A percentile compares a stretch with the other conserved stretches of the same genome.
Conservation (phyloP, 2,888 invertebrate species). For the Diplolepis rosae region DNA sequence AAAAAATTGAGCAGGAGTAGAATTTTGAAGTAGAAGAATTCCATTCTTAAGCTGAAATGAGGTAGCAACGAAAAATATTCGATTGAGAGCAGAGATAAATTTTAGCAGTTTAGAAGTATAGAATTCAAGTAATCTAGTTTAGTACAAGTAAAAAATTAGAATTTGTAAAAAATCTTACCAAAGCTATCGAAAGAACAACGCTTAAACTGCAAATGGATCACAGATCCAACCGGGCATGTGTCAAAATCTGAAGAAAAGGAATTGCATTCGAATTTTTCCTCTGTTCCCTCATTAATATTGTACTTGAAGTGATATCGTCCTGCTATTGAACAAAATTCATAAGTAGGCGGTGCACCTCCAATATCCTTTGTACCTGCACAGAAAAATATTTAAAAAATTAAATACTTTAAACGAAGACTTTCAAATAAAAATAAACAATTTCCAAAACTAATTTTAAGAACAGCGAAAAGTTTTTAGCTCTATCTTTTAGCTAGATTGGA, state of each 20-base stretch:
- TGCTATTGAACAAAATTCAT: constrained; percentile 80
- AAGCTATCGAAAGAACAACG: constrained; percentile 77
- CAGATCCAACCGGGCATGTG: constrained; percentile 79
- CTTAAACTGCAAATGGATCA: constrained; percentile 76
- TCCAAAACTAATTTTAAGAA: too few species aligned
- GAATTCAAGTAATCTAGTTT: too few species aligned
- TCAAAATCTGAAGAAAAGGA: constrained; percentile 76
- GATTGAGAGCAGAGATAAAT: constrained; percentile 10
- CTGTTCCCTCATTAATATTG: constrained; percentile 75
- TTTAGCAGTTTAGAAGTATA: too few species aligned
- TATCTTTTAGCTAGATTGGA: neutral
- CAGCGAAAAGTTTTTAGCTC: too few species aligned
- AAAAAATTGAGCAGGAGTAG: neutral
- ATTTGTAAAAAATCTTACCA: constrained; percentile 71
- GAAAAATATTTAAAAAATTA: neutral
- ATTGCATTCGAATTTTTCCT: constrained; percentile 75
- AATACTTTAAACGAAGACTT: neutral
- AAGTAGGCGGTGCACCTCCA: constrained; percentile 74
- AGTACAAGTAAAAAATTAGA: neutral
- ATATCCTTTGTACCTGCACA: constrained; percentile 75
- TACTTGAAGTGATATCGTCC: constrained; percentile 79
- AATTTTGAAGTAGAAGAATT: neutral
- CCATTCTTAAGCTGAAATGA: neutral
- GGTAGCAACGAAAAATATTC: neutral
- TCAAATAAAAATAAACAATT: too few species aligned